Base-by-base conservation (phyloP, 2,888 invertebrate species). In the Macrophya alboannulata region DNA sequence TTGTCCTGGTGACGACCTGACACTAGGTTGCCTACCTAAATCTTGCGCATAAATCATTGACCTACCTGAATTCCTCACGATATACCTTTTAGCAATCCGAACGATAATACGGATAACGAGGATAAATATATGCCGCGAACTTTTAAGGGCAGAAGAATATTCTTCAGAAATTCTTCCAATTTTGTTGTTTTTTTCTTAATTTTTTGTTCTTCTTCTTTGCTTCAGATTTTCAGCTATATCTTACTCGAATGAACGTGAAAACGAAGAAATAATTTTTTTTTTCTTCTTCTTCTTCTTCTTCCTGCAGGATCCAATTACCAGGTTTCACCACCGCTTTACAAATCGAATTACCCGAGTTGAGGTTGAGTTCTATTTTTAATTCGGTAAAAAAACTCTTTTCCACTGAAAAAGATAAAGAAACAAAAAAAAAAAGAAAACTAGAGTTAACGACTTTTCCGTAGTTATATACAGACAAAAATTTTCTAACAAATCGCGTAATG, bases 281-380 rank as follows among this genome's bases (percentile, higher is more conserved):
- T 31, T 31, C 31, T 31, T 31, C 3, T n/a, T n/a, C n/a, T n/a
- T n/a, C 3, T 31, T 31, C 31, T 31, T 2, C 55, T 31, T 31
- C 55, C 51, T 68, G 68, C 68, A 76, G 48, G n/a, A 77, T 77
- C 51, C 77, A 55, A 77, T 77, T 55, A 77, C 77, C 31, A 51
- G 37, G 17, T 51, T 55, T 77, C 15, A 77, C 51, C 51, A 55
- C 37, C 4, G 77, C 31, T 37, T 1, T 31, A 31, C 55, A 8
- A 77, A 77, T 51, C 25, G 51, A 55, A 31, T 25, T 10, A 17
- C 12, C 2, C 37, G 37, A 40, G 17, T 71, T 12, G 8, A 55
- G n/a, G 17, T 37, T 9, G 37, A 37, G 51, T 17, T 74, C 21
- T 45, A 45, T 74, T 74, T 45, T 25, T 21, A 74, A 74, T 74